phyloP scores from a whole-genome alignment of 2,113 vertebrate genomes.

The human region GRCh38 chr9:84612501-84613000 shows the following conservation, averaged over 20 bases:
- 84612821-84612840: not conserved
- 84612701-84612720: not conserved
- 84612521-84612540: not conserved
- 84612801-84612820: not conserved
- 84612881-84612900: not conserved
- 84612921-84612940: not conserved
- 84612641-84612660: not conserved
- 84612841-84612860: not conserved
- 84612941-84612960: not conserved
- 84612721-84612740: not conserved
- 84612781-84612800: not conserved
- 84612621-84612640: not conserved
- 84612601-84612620: not conserved
- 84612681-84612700: not conserved
- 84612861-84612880: not conserved
- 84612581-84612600: not conserved
- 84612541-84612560: not conserved
- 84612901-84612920: not conserved
- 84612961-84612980: too few species aligned
- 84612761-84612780: not conserved
- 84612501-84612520: not conserved
- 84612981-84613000: not conserved
- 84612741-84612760: not conserved
- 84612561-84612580: not conserved
- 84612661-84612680: not conserved